Evolutionary conservation across 1,140 invertebrate genomes (phyloP).

Genomic region (Lepidurus arcticus): DNA sequence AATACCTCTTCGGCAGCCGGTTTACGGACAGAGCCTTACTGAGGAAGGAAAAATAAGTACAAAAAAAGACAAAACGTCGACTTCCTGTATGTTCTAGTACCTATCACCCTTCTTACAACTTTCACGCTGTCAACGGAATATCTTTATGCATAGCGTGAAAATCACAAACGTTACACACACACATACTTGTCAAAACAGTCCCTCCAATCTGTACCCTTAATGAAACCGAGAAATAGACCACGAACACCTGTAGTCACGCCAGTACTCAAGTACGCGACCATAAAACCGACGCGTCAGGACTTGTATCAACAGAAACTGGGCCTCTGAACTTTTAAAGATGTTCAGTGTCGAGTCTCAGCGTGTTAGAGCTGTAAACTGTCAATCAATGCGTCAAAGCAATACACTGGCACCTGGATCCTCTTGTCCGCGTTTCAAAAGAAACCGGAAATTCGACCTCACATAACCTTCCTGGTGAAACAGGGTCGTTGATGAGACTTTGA

Average conservation of each 20-base stretch:
- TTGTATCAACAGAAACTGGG: too few species aligned
- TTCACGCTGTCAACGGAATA: neutral
- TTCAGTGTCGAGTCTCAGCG: neutral
- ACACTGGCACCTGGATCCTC: conserved; percentile 7
- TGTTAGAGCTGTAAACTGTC: neutral
- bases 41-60: neutral
- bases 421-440: neutral
- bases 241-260: too few species aligned
- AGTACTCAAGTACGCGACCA: too few species aligned
- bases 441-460: neutral
- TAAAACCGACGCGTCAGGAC: too few species aligned
- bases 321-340: too few species aligned
- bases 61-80: neutral
- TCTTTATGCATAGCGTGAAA: neutral
- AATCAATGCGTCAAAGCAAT: neutral
- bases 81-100: neutral
- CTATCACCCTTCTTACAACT: neutral
- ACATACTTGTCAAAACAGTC: too few species aligned
- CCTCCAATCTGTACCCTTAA: too few species aligned
- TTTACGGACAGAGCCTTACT: neutral
- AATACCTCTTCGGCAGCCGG: neutral
- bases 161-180: neutral
- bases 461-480: neutral
- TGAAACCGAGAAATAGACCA: too few species aligned
- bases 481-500: neutral